Evolutionary conservation across 2,888 invertebrate genomes (phyloP).

Genomic region (Lochmaea capreae): DNA sequence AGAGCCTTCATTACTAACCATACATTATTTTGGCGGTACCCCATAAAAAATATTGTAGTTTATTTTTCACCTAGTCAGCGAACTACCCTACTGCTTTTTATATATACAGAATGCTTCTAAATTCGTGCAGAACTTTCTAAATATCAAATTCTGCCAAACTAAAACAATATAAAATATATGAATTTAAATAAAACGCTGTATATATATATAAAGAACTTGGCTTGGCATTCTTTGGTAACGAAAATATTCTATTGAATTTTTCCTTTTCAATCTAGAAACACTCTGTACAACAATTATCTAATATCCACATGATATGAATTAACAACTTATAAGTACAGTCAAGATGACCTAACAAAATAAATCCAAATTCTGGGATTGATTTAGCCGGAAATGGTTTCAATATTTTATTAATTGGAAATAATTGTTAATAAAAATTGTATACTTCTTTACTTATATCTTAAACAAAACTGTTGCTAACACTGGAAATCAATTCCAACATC

Average conservation of each 20-base stretch:
- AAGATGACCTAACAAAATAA: not conserved
- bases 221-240: not conserved
- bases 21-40: no score
- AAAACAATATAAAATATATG: not conserved
- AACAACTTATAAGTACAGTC: conserved; percentile 34
- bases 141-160: not conserved
- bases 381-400: no score
- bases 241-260: not conserved
- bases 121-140: not conserved
- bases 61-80: no score
- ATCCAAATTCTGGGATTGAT: not conserved
- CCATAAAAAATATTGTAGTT: no score
- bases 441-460: no score
- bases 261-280: not conserved
- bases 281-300: conserved; percentile 21
- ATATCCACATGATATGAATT: conserved; percentile 41
- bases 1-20: no score
- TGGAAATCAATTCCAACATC: no score
- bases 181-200: not conserved
- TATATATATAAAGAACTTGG: not conserved
- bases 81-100: not conserved
- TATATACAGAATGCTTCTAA: not conserved
- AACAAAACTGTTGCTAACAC: no score
- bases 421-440: no score
- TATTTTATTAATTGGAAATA: no score